Conservation (phyloP, 2,888 invertebrate genomes). For the Lymantria monacha region DNA sequence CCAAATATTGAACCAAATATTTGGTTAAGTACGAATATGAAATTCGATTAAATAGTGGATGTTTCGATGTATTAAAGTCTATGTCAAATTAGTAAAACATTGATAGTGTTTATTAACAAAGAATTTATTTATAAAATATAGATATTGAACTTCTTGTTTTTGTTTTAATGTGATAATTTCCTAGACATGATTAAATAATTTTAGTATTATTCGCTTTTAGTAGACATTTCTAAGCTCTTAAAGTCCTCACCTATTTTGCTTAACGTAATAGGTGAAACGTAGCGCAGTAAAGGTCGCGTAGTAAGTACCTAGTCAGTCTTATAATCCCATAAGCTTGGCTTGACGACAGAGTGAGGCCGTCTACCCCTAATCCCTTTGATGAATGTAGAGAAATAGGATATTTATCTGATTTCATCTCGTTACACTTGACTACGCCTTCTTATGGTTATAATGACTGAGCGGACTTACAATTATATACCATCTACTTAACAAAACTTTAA, state of each 20-base stretch:
- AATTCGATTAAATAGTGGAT: slow-evolving; percentile 56
- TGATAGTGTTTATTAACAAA: slow-evolving; percentile 72
- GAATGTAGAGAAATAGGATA: slow-evolving; percentile 34
- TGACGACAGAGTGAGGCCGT: slow-evolving; percentile 36
- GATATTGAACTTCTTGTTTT: slow-evolving; percentile 40
- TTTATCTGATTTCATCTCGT: slow-evolving; percentile 34
- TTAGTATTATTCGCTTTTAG: not conserved
- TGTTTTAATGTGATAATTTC: slow-evolving; percentile 24
- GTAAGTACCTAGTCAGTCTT: slow-evolving; percentile 22
- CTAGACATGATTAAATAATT: not conserved
- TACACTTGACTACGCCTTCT: slow-evolving; percentile 19
- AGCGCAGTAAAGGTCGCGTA: slow-evolving; percentile 34
- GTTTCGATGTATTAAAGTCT: slow-evolving; percentile 56
- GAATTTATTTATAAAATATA: slow-evolving; percentile 69
- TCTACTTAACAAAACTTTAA: no score
- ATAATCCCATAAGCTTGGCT: slow-evolving; percentile 49
- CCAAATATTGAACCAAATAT: slow-evolving; percentile 73
- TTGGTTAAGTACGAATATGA: slow-evolving; percentile 64
- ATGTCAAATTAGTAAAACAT: slow-evolving; percentile 69
- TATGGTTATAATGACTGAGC: slow-evolving; percentile 18
- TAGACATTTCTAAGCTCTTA: slow-evolving; percentile 5
- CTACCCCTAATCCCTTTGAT: slow-evolving; percentile 51
- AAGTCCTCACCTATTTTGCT: slow-evolving; percentile 14
- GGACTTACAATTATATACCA: slow-evolving; percentile 21
- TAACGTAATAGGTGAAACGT: slow-evolving; percentile 45